phyloP scores from a whole-genome alignment of 2,888 invertebrate species.

The Ormyrus pomaceus region DNA sequence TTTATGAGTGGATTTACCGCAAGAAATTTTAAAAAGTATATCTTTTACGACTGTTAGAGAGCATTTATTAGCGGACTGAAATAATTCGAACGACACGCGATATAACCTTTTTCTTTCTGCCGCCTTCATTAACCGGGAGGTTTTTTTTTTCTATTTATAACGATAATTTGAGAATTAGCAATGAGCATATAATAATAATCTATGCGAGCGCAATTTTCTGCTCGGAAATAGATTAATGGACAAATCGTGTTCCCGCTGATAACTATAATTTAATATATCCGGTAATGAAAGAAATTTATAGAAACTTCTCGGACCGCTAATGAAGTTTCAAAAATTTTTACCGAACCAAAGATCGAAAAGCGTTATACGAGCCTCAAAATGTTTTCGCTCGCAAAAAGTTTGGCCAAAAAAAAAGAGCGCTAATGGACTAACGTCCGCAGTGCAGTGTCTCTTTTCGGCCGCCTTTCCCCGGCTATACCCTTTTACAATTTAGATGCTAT shows the following conservation, averaged over 20 bases:
- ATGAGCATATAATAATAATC: not conserved
- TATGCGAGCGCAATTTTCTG: not conserved
- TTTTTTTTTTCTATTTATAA: conserved; percentile 4
- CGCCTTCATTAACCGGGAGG: not conserved
- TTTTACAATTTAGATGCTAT: conserved; percentile 57
- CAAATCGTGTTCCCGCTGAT: not conserved
- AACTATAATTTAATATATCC: not conserved
- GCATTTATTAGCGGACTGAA: conserved; percentile 29
- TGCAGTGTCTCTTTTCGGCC: conserved; percentile 2
- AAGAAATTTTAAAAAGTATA: conserved; percentile 44
- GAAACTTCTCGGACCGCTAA: too few relatives aligned
- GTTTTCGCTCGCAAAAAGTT: too few relatives aligned
- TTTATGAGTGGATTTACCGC: conserved; percentile 33
- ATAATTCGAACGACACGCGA: conserved; percentile 29
- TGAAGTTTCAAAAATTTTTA: too few relatives aligned
- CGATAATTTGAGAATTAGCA: conserved; percentile 12
- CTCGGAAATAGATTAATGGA: conserved; percentile 7
- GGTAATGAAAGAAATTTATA: conserved; percentile 3
- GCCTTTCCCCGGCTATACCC: conserved; percentile 1
- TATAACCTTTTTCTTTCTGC: not conserved
- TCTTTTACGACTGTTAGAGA: conserved; percentile 22
- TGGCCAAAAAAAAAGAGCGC: too few relatives aligned
- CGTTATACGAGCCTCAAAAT: too few relatives aligned
- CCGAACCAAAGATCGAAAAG: too few relatives aligned
- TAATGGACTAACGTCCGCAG: not conserved